Evolutionary conservation across 2,113 vertebrate species (phyloP), one percentile per base, ranked within the genome.

Genomic region (Xenopus borealis): DNA sequence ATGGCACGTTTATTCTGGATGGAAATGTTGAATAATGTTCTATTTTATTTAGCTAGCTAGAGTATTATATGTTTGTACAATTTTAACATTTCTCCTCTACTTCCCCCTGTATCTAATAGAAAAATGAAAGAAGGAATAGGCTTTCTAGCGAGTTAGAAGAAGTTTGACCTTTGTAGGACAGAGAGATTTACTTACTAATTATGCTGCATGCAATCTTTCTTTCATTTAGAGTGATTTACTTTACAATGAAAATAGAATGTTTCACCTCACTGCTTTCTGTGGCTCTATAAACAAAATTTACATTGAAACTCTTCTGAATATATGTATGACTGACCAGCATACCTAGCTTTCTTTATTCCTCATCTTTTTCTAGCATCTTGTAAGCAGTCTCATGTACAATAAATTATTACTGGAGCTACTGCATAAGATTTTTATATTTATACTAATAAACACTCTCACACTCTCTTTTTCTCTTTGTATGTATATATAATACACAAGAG

Each of bases 271-370:
- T 78, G 79, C 79, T 58, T 40, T 72, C 78, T 76, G 80, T 79
- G 80, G 66, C 66, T 71, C 69, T 18, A 79, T 72, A 83, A 86
- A 83, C 81, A 86, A 85, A 81, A 86, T 83, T 82, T 83, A 81
- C 80, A 83, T 78, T 27, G 79, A 81, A 81, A 80, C 69, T 77
- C 66, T 66, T 75, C 72, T 69, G 75, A 72, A 69, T 79, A 44
- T 27, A 69, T 78, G 18, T 61, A 10, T 10, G 64, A 80, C 16
- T 10, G 64, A 80, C 16, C 30, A 78, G 59, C 14, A 18, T 33
- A 66, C 77, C 78, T 45, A 65, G 44, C 69, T 79, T 81, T 82
- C 59, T 78, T 3, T 76, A 86, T 85, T 83, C 82, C 82, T 78
- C 53, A 79, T 76, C 55, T 40, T 65, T 77, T 45, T 55, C 71